Percentiles rank a stretch among this genome's conserved stretches.
Evolutionary conservation across 2,888 invertebrate genomes (phyloP).

Genomic region (Aplocera efformata): DNA sequence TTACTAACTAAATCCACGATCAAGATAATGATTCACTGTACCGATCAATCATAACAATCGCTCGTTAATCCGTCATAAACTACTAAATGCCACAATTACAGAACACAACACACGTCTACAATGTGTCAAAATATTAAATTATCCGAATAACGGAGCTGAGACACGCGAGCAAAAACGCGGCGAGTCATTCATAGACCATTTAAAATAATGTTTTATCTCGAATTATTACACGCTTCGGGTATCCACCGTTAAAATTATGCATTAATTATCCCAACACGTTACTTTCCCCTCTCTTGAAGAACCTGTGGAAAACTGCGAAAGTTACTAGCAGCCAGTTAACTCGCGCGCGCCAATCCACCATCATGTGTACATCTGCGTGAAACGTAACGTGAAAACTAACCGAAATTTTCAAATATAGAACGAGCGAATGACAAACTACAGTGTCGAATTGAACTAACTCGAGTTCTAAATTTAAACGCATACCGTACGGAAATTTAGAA

Average conservation of each 20-base stretch:
- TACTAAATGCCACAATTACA: slow-evolving; percentile 4
- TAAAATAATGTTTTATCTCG: slow-evolving; percentile 31
- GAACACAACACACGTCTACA: slow-evolving; percentile 7
- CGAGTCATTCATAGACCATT: slow-evolving; percentile 8
- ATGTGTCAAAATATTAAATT: slow-evolving; percentile 14
- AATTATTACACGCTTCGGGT: slow-evolving; percentile 46
- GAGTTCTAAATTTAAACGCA: slow-evolving; percentile 72
- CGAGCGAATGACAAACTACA: slow-evolving; percentile 68
- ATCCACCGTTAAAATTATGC: slow-evolving; percentile 57
- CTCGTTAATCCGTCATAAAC: slow-evolving; percentile 6
- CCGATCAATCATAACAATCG: slow-evolving; percentile 7
- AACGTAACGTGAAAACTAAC: slow-evolving; percentile 41
- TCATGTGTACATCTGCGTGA: slow-evolving; percentile 37
- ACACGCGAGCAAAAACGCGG: slow-evolving; percentile 7
- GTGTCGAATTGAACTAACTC: slow-evolving; percentile 75
- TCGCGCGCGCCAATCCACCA: slow-evolving; percentile 42
- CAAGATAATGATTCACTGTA: background rate
- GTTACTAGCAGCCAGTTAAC: slow-evolving; percentile 52
- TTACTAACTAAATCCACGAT: too few relatives aligned
- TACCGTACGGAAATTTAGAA: slow-evolving; percentile 75
- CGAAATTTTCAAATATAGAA: slow-evolving; percentile 48
- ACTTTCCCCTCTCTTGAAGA: slow-evolving; percentile 67
- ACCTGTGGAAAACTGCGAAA: slow-evolving; percentile 69
- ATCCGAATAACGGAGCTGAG: slow-evolving; percentile 6
- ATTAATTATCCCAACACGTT: slow-evolving; percentile 63